Conservation (phyloP, 2,888 invertebrate genomes). For the Cryptocephalus moraei region DNA sequence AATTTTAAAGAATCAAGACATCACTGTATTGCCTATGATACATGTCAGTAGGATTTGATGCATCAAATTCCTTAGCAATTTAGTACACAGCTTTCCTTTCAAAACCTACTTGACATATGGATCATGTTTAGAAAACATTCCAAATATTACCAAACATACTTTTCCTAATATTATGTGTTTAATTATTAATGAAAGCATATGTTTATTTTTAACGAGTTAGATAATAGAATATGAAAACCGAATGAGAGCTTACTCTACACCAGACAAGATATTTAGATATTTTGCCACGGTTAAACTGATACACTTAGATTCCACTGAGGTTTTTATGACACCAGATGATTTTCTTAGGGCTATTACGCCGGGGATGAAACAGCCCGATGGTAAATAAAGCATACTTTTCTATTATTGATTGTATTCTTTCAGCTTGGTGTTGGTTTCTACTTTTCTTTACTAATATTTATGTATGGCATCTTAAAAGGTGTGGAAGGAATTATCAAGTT, state of each 20-base stretch:
- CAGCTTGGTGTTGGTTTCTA: conserved; percentile 16
- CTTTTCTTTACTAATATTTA: conserved; percentile 3
- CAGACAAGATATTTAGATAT: conserved; percentile 98
- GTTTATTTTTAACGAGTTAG: conserved; percentile 39
- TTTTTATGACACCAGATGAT: conserved; percentile 97
- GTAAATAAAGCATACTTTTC: conserved; percentile 43
- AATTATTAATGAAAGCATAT: not conserved
- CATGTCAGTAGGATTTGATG: too few species aligned
- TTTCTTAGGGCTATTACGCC: conserved; percentile 94
- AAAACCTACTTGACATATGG: too few species aligned
- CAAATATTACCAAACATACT: too few species aligned
- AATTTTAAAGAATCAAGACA: too few species aligned
- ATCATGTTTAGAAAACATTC: too few species aligned
- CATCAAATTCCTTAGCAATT: too few species aligned
- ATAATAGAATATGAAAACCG: conserved; percentile 98
- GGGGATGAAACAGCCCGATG: conserved; percentile 93
- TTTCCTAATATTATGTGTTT: not conserved
- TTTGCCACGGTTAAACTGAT: conserved; percentile 89
- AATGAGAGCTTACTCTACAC: conserved; percentile 90
- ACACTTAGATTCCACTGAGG: conserved; percentile 55
- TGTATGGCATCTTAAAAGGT: conserved; percentile 1
- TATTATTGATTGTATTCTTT: not conserved
- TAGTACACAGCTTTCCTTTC: too few species aligned
- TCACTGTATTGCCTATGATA: too few species aligned
- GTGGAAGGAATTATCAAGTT: conserved; percentile 6